Percentiles rank a stretch among this genome's conserved stretches.
Conservation (phyloP, 2,888 invertebrate species). For the Xestoiulus laeticollis region DNA sequence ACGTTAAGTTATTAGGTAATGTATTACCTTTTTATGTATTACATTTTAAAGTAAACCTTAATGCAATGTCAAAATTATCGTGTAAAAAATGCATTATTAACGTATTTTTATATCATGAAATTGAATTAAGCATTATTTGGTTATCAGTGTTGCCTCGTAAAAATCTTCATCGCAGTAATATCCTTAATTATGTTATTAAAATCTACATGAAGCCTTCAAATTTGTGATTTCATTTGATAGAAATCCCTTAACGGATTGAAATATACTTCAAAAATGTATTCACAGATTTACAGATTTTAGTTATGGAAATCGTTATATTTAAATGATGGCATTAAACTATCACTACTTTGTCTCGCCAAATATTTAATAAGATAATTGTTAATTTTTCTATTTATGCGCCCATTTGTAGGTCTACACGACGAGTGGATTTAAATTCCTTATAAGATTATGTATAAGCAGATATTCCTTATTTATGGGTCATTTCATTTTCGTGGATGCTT, state of each 20-base stretch:
- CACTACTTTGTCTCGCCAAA: not conserved
- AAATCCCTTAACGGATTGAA: not conserved
- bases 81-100: no score
- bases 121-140: no score
- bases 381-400: not conserved
- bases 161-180: no score
- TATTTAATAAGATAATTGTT: not conserved
- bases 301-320: not conserved
- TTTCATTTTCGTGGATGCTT: conserved; percentile 20
- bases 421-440: conserved; percentile 21
- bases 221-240: not conserved
- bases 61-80: no score
- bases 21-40: no score
- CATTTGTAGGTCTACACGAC: not conserved
- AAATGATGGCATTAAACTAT: not conserved
- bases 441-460: conserved; percentile 31
- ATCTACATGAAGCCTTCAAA: no score
- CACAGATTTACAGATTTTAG: not conserved
- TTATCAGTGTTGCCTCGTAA: no score
- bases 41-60: no score
- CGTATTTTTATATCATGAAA: no score
- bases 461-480: conserved; percentile 38
- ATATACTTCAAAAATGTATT: not conserved
- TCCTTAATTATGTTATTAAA: no score
- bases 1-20: no score